Evolutionary conservation across 2,797 vertebrate genomes (phyloP), one percentile per base, ranked within the genome.

Genomic region (Semaprochilodus insignis): DNA sequence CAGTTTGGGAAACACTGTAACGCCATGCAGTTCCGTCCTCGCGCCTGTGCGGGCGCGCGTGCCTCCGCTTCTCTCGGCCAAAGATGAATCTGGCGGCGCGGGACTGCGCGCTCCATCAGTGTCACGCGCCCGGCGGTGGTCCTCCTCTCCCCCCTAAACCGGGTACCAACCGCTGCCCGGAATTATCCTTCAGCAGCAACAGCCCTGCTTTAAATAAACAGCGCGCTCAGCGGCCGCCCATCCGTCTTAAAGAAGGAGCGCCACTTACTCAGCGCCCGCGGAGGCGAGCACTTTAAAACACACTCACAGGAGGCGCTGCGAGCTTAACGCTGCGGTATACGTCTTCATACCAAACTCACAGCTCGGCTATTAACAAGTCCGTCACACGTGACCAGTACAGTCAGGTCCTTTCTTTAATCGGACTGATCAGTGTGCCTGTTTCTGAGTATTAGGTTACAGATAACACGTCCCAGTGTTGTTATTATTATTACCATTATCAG

Each of bases 151-250:
- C 94, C 88, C 93, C 94, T 69, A 95, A 95, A 95, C 95, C 89
- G 91, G 94, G 91, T 93, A 96, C 95, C 96, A 94, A 95, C 94
- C 95, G 94, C 94, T 96, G 94, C 92, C 93, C 94, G 93, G 94
- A 95, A 95, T 94, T 94, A 95, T 95, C 96, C 96, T 95, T 95
- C 94, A 95, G 90, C 92, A 94, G 92, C 91, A 95, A 95, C 95
- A 94, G 93, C 93, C 93, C 94, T 92, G 94, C 95, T 96, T 96
- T 96, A 95, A 97, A 97, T 96, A 97, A 97, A 96, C 95, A 95
- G 94, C 91, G 93, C 91, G 93, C 96, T 95, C 92, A 93, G 93
- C 89, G 93, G 93, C 91, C 94, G 87, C 93, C 93, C 95, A 96
- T 98, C 95, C 93, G 95, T 97, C 96, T 96, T 96, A 90, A 89